A percentile compares a stretch with the other conserved stretches of the same genome.
These are phyloP conservation scores for Dicranocentrus wangi DNA, from an alignment of 2,888 invertebrate genomes.

Conservation along the genomic window DNA sequence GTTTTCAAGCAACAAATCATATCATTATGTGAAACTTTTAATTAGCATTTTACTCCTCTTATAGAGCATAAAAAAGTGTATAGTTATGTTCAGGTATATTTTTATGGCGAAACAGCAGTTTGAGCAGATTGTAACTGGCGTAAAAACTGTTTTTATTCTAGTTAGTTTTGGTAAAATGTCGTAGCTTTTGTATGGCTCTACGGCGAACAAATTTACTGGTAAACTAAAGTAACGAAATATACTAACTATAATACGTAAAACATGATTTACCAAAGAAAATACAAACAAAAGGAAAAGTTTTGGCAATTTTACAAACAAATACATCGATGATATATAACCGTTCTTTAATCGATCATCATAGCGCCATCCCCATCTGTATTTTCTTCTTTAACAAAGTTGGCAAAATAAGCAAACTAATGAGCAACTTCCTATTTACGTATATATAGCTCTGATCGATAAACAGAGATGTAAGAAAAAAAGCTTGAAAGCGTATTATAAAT, in stretches of 20 bases:
- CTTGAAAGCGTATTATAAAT: conserved; percentile 31
- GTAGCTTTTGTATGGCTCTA: not conserved
- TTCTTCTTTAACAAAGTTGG: conserved; percentile 3
- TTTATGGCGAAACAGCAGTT: no score
- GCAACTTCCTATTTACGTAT: conserved; percentile 35
- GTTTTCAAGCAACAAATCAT: conserved; percentile 30
- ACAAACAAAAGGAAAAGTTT: conserved; percentile 4
- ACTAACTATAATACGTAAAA: not conserved
- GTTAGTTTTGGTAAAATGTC: not conserved
- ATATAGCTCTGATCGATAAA: not conserved
- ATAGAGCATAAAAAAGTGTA: no score
- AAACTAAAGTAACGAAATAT: conserved; percentile 1
- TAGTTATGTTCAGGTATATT: no score
- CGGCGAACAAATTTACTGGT: not conserved
- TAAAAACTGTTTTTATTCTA: no score
- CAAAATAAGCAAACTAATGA: conserved; percentile 52
- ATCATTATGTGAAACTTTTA: conserved; percentile 48
- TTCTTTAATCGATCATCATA: not conserved
- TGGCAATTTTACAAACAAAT: not conserved
- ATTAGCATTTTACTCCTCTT: conserved; percentile 41
- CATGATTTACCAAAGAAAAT: not conserved
- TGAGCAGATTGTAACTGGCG: no score
- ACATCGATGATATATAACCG: not conserved
- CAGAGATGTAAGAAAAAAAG: conserved; percentile 4
- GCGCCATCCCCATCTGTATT: not conserved